These are phyloP conservation scores for Rallus limicola DNA, from an alignment of 2,113 vertebrate genomes.

Conservation along the genomic window DNA sequence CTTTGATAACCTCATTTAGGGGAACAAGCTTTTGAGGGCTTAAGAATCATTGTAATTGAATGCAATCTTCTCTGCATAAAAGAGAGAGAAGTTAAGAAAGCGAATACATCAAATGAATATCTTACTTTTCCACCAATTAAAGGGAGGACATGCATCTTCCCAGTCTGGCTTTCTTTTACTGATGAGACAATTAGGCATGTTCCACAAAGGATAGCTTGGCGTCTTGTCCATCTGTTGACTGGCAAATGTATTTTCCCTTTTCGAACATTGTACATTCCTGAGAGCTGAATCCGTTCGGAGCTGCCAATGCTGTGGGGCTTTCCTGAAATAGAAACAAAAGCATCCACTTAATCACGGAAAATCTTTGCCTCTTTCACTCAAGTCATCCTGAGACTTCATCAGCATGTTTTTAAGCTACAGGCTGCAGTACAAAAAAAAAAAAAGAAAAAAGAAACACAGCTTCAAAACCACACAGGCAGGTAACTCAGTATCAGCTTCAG, in stretches of 20 bases:
- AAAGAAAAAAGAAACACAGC: neutral
- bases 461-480: neutral
- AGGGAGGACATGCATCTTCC: conserved; percentile 98
- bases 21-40: neutral
- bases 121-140: conserved; percentile 97
- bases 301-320: conserved; percentile 90
- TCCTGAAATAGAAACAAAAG: conserved; percentile 81
- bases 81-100: neutral
- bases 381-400: neutral
- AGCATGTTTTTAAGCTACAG: neutral
- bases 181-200: conserved; percentile 98
- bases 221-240: conserved; percentile 94
- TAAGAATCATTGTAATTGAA: neutral
- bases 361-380: neutral
- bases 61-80: neutral
- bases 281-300: conserved; percentile 94
- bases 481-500: neutral
- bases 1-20: neutral
- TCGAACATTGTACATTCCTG: conserved; percentile 93
- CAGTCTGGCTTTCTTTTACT: conserved; percentile 92
- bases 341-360: conserved; percentile 49
- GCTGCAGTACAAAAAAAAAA: neutral
- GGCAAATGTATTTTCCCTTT: conserved; percentile 99
- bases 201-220: conserved; percentile 96
- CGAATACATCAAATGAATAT: neutral